Conservation (phyloP, 2,888 invertebrate species). For the Drosophila crucigera region DNA sequence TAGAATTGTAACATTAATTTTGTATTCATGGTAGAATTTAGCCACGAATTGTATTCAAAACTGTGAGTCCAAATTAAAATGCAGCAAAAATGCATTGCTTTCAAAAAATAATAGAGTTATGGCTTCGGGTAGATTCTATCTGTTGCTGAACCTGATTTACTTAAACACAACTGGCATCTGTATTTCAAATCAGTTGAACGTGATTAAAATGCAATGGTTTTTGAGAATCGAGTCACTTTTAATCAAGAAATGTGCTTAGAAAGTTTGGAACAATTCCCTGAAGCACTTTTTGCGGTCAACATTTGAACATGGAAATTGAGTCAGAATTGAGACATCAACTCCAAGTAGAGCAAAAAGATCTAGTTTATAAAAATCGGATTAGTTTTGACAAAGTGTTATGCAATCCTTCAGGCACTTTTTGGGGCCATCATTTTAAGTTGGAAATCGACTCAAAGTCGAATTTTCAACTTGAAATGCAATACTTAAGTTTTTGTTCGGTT, state of each 20-base stretch:
- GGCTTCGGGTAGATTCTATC: neutral
- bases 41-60: neutral
- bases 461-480: neutral
- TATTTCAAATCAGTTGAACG: neutral
- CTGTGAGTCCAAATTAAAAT: neutral
- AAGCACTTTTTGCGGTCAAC: neutral
- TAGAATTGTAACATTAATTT: neutral
- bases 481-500: neutral
- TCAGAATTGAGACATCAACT: neutral
- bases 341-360: accelerated
- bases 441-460: neutral
- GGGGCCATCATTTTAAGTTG: accelerated
- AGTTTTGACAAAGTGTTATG: neutral
- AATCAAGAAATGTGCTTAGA: neutral
- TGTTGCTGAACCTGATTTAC: neutral
- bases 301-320: neutral
- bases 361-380: neutral
- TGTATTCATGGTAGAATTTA: neutral
- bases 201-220: neutral
- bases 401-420: neutral
- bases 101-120: neutral
- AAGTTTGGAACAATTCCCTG: neutral
- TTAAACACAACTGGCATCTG: neutral
- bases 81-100: neutral
- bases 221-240: neutral